A percentile compares a stretch with the other conserved stretches of the same genome.
Conservation (phyloP, 2,113 vertebrate genomes). For the Noturus placidus region DNA sequence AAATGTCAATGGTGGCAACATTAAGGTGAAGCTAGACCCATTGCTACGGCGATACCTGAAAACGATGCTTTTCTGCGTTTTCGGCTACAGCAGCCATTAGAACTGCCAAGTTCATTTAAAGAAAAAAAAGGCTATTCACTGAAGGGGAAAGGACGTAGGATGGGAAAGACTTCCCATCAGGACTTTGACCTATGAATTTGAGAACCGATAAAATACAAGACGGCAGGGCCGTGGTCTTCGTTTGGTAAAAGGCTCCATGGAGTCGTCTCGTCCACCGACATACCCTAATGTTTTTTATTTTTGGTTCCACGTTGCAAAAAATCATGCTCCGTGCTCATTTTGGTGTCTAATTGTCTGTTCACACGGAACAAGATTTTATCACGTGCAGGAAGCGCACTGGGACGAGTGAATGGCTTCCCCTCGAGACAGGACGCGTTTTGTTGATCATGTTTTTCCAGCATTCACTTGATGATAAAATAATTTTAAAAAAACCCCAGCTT, state of each 20-base stretch:
- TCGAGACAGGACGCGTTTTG: background rate
- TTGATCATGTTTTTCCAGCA: background rate
- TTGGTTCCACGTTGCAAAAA: no score
- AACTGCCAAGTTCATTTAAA: background rate
- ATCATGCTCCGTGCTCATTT: background rate
- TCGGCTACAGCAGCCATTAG: no score
- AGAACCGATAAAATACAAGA: no score
- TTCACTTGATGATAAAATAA: background rate
- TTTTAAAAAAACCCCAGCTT: background rate
- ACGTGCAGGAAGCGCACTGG: background rate
- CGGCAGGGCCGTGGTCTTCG: no score
- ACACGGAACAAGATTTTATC: background rate
- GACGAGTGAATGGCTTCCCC: background rate
- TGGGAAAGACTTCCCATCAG: background rate
- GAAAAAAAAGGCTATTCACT: background rate
- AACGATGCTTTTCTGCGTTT: background rate
- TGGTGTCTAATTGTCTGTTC: background rate
- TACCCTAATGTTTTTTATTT: background rate
- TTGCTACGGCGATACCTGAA: background rate
- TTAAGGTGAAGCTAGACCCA: background rate
- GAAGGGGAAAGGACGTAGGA: background rate
- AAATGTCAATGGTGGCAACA: background rate
- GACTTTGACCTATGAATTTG: no score
- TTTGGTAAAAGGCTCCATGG: no score
- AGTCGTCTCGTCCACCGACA: no score